Evolutionary conservation across 2,888 invertebrate species (phyloP).

Genomic region (Sminthurides aquaticus): DNA sequence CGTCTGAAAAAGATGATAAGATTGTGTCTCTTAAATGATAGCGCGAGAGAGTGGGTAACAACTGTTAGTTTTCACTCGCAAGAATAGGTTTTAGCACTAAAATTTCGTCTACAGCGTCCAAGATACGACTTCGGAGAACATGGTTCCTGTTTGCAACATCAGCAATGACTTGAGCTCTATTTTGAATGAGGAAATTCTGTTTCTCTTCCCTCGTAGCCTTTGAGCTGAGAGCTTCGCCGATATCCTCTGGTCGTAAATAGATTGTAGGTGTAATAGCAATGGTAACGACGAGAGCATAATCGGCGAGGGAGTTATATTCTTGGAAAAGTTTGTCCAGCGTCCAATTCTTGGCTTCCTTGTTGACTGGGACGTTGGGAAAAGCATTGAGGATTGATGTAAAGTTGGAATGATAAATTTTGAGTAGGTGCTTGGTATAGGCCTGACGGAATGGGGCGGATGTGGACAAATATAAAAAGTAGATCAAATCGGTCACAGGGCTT

Average conservation of each 20-base stretch:
- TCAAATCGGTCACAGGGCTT: conserved; percentile 60
- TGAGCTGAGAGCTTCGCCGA: conserved; percentile 26
- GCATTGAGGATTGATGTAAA: conserved; percentile 27
- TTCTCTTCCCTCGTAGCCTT: conserved; percentile 22
- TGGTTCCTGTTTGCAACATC: conserved; percentile 5
- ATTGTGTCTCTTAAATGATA: too few relatives aligned
- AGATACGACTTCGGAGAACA: conserved; percentile 9
- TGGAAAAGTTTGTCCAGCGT: conserved; percentile 36
- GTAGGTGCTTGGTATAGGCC: conserved; percentile 50
- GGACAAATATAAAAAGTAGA: conserved; percentile 54
- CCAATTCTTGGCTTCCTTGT: conserved; percentile 24
- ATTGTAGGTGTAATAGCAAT: conserved; percentile 38
- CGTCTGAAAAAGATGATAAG: too few relatives aligned
- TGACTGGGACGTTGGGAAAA: conserved; percentile 25
- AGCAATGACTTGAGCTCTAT: conserved; percentile 9
- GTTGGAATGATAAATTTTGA: conserved; percentile 51
- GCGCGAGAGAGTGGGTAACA: too few relatives aligned
- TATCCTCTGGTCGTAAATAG: conserved; percentile 33
- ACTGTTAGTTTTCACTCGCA: too few relatives aligned
- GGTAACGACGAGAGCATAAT: conserved; percentile 39
- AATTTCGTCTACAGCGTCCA: conserved; percentile 20
- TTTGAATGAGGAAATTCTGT: conserved; percentile 7
- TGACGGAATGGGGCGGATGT: conserved; percentile 51
- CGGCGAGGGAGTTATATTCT: conserved; percentile 38
- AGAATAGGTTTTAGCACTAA: conserved; percentile 1